These are phyloP conservation scores for Tetramorium bicarinatum DNA, from an alignment of 2,888 invertebrate genomes.

Conservation along the genomic window DNA sequence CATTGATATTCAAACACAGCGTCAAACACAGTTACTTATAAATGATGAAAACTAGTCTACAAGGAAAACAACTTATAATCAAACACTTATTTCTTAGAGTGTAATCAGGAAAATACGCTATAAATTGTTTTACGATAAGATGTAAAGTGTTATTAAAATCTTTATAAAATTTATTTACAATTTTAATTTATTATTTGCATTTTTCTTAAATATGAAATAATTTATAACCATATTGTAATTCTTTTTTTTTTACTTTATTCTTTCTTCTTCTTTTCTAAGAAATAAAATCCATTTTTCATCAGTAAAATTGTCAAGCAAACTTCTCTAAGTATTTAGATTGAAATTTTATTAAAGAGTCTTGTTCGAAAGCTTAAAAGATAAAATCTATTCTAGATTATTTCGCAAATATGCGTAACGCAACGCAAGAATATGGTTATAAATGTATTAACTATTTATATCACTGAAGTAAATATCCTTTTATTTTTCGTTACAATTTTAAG, in stretches of 20 bases:
- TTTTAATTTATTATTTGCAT: background rate
- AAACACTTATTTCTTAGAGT: too few species aligned
- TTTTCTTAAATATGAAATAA: background rate
- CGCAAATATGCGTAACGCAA: background rate
- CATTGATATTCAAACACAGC: too few species aligned
- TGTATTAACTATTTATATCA: background rate
- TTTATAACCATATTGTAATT: background rate
- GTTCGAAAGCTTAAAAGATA: background rate
- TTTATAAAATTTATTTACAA: background rate
- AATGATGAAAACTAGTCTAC: too few species aligned
- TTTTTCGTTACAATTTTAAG: background rate
- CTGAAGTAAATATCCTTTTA: background rate
- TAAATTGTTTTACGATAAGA: background rate
- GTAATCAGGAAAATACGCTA: background rate
- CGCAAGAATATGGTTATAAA: background rate
- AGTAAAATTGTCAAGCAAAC: background rate
- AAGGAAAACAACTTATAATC: too few species aligned
- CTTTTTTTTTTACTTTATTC: background rate
- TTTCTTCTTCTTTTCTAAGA: background rate
- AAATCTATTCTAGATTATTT: background rate
- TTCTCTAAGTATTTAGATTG: background rate
- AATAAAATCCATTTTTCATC: background rate
- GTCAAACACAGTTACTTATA: too few species aligned
- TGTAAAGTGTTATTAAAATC: background rate
- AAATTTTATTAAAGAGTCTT: background rate